These are phyloP conservation scores for Aeoliscus strigatus DNA, from an alignment of 2,797 vertebrate species.

Conservation along the genomic window DNA sequence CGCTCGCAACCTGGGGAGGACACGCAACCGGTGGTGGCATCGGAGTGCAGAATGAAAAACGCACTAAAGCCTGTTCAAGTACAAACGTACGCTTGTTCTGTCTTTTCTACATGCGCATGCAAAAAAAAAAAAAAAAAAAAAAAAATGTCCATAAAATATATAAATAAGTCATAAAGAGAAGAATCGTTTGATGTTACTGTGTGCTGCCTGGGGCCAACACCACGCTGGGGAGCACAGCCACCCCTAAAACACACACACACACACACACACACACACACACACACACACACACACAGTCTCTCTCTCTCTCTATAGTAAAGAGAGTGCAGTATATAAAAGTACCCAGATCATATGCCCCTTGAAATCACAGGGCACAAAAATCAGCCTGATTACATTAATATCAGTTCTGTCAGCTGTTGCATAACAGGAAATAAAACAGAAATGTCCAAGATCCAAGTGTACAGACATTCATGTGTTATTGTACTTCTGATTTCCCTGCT, in stretches of 20 bases:
- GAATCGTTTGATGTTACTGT: constrained; percentile 74
- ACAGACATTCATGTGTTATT: too few relatives aligned
- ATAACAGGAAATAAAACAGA: too few relatives aligned
- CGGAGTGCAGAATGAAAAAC: constrained; percentile 49
- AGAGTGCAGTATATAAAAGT: too few relatives aligned
- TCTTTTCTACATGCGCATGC: constrained; percentile 13
- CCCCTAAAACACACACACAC: constrained; percentile 15
- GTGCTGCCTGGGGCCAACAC: constrained; percentile 73
- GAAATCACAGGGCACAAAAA: too few relatives aligned
- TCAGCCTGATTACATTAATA: too few relatives aligned
- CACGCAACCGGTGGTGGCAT: constrained; percentile 37
- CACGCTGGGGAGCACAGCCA: constrained; percentile 61
- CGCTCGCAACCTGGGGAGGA: constrained; percentile 38
- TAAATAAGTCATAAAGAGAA: constrained; percentile 71
- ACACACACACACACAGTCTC: constrained; percentile 8
- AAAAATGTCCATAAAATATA: constrained; percentile 53
- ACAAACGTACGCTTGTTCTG: constrained; percentile 18
- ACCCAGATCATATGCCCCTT: too few relatives aligned
- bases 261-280: constrained; percentile 10
- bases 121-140: constrained; percentile 27
- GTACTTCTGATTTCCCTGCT: too few relatives aligned
- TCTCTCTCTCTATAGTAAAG: too few relatives aligned
- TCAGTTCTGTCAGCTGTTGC: too few relatives aligned
- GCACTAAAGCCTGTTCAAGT: constrained; percentile 39
- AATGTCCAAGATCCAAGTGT: too few relatives aligned